A percentile compares a stretch with the other conserved stretches of the same genome.
Evolutionary conservation across 2,113 vertebrate genomes (phyloP).

Genomic region (Gymnobelideus leadbeateri): DNA sequence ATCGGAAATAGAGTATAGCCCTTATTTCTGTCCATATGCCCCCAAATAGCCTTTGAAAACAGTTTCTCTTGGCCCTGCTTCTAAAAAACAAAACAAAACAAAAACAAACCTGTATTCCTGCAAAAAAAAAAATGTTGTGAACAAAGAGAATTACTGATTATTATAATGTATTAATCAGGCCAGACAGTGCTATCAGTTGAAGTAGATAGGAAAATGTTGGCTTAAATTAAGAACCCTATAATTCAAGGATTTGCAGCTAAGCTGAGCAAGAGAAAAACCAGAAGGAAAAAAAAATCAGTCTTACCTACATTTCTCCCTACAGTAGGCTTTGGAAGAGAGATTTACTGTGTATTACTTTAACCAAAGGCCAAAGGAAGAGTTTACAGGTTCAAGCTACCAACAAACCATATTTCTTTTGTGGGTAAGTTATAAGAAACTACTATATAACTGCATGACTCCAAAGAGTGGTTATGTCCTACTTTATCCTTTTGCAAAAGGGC

Average conservation of each 20-base stretch:
- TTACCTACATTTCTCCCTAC: background rate
- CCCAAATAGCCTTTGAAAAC: background rate
- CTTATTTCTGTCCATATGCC: background rate
- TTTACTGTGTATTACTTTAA: slow-evolving; percentile 38
- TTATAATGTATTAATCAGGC: slow-evolving; percentile 20
- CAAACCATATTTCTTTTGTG: slow-evolving; percentile 39
- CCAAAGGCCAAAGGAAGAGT: slow-evolving; percentile 6
- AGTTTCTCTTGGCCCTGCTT: background rate
- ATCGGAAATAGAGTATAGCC: background rate
- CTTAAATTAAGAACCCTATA: background rate
- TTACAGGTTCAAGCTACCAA: slow-evolving; percentile 4
- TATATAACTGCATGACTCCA: background rate
- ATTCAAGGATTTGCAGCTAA: slow-evolving; percentile 17
- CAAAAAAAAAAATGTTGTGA: background rate
- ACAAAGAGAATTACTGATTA: background rate
- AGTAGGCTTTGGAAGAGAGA: slow-evolving; percentile 23
- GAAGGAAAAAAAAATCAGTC: background rate
- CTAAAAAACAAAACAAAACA: background rate
- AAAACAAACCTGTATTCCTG: background rate
- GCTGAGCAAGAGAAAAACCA: slow-evolving; percentile 10
- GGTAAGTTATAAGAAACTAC: slow-evolving; percentile 46
- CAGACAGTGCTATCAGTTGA: background rate
- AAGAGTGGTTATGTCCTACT: background rate
- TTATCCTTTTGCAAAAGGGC: slow-evolving; percentile 31
- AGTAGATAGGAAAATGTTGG: background rate